Evolutionary conservation across 1,140 invertebrate species (phyloP), one percentile per base, ranked within the genome.

Genomic region (Drosophila prosaltans): DNA sequence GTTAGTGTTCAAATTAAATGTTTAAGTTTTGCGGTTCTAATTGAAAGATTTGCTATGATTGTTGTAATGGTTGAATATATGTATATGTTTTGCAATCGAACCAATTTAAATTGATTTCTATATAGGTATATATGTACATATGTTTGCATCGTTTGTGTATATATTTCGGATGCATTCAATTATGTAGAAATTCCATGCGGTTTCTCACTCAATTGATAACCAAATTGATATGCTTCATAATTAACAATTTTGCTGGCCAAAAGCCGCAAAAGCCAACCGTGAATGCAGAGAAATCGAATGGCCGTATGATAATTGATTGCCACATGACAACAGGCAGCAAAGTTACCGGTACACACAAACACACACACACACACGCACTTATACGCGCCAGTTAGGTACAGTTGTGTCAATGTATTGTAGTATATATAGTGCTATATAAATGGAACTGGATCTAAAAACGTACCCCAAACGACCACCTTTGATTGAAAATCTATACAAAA

Each of bases 141-240:
- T 36, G 32, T 36, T 36, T 36, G 6, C 6, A 36, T 36, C 3
- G 1, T 36, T 5, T 36, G 6, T 36, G 32, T 36, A 36, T 36
- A 36, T 51, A 24, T 51, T 16, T 51, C 45, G 45, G 45, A 51
- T 24, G 45, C 9, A 26, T 51, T 51, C 45, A 51, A 51, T 51
- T 51, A 51, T 76, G 69, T 41, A 75, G 40, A 60, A 70, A 77
- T 70, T 70, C 51, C 39, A 54, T 26, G 61, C 60, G 74, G 74
- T 77, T 77, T 77, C 58, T 70, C 74, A 77, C 74, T 77, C 74
- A 77, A 77, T 77, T 77, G 70, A 60, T 76, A 59, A 76, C 69
- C 45, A 59, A 65, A 70, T 43, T 59, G 65, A 68, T 58, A 57
- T 72, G 73, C 66, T 65, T 36, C 45, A 77, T 57, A 77, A 77